A percentile compares a stretch with the other conserved stretches of the same genome.
phyloP scores from a whole-genome alignment of 2,113 vertebrate genomes.

The Upupa epops region DNA sequence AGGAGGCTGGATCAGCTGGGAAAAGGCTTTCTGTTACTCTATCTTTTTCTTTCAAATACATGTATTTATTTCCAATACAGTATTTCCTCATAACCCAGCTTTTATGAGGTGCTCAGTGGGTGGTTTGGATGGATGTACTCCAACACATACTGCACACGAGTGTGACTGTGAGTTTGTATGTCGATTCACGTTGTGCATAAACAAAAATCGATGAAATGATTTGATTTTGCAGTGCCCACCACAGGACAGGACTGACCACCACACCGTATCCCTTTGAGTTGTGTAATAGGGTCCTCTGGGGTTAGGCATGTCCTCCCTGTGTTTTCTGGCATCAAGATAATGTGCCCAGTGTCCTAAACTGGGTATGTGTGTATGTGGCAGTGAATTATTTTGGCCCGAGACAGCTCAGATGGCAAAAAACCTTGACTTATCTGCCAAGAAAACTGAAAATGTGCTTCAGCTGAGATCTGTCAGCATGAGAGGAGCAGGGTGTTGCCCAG shows the following conservation, averaged over 20 bases:
- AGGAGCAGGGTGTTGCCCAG: slow-evolving; percentile 27
- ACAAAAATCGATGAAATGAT: not conserved
- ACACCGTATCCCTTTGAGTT: not conserved
- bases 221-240: not conserved
- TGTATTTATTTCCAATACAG: rapidly evolving
- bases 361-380: not conserved
- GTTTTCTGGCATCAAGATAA: not conserved
- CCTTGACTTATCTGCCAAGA: slow-evolving; percentile 17
- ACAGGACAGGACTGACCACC: not conserved
- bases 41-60: rapidly evolving
- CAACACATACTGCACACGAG: not conserved
- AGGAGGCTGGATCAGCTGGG: not conserved
- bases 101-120: rapidly evolving
- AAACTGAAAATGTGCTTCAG: slow-evolving; percentile 31
- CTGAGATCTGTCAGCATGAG: not conserved
- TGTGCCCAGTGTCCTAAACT: not conserved
- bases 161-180: not conserved
- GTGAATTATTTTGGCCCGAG: not conserved
- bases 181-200: not conserved
- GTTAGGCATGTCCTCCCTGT: not conserved
- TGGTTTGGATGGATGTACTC: not conserved
- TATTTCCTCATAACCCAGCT: not conserved
- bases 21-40: not conserved
- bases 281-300: not conserved
- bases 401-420: slow-evolving; percentile 35